phyloP scores from a whole-genome alignment of 2,888 invertebrate species.

The Petrolisthes manimaculis region DNA sequence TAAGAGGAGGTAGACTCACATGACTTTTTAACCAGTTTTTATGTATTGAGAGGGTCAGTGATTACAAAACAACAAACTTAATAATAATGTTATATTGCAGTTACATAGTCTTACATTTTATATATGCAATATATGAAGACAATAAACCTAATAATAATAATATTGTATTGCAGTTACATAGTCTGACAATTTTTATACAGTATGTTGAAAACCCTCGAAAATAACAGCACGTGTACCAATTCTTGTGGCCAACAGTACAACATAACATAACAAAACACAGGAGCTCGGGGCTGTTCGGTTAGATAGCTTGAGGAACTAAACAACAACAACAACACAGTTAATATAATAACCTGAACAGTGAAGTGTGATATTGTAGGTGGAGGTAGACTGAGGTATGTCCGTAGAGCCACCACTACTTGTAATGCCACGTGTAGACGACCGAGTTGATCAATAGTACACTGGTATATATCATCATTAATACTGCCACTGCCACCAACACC shows the following conservation, averaged over 20 bases:
- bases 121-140: too few species aligned
- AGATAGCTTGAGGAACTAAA: neutral
- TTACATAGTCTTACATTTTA: too few species aligned
- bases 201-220: too few species aligned
- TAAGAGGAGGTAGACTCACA: too few species aligned
- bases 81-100: neutral
- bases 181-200: too few species aligned
- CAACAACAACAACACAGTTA: neutral
- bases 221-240: too few species aligned
- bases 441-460: constrained; percentile 35
- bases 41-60: too few species aligned
- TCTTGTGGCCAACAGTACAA: neutral
- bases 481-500: neutral
- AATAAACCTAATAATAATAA: too few species aligned
- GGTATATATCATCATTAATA: neutral
- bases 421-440: constrained; percentile 52
- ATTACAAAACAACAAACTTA: too few species aligned
- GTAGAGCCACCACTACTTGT: constrained; percentile 37
- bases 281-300: too few species aligned
- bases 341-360: constrained; percentile 38
- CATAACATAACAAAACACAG: neutral
- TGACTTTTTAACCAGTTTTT: too few species aligned
- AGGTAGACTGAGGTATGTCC: constrained; percentile 40
- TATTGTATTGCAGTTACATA: too few species aligned
- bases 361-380: constrained; percentile 27